Evolutionary conservation across 2,888 invertebrate species (phyloP).

Genomic region (Harpagoxenus sublaevis): DNA sequence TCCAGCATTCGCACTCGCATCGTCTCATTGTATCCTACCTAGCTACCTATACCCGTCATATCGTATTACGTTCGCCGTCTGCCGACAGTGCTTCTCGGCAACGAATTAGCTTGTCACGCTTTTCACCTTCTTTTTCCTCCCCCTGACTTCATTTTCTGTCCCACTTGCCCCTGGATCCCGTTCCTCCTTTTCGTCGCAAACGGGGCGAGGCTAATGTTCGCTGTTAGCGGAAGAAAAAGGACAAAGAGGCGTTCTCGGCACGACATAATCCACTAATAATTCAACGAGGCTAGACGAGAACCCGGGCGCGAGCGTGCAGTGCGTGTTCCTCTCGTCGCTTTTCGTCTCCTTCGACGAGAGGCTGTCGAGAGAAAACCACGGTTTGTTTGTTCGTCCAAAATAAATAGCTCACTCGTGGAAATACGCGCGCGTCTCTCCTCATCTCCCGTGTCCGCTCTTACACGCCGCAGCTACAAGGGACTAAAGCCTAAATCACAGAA

Average conservation of each 20-base stretch:
- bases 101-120: constrained; percentile 52
- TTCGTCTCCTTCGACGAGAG: constrained; percentile 34
- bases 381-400: constrained; percentile 79
- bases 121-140: constrained; percentile 17
- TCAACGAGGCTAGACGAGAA: constrained; percentile 62
- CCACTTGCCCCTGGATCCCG: not conserved
- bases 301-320: constrained; percentile 1
- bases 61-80: constrained; percentile 34
- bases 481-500: constrained; percentile 18
- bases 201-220: constrained; percentile 58
- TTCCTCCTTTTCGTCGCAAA: constrained; percentile 22
- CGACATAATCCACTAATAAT: constrained; percentile 77
- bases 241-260: constrained; percentile 59
- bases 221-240: constrained; percentile 52
- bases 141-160: not conserved
- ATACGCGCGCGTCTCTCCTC: constrained; percentile 49
- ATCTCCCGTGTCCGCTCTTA: not conserved
- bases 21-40: constrained; percentile 27
- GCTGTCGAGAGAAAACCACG: constrained; percentile 71
- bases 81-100: constrained; percentile 33
- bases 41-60: constrained; percentile 1
- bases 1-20: not conserved
- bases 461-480: not conserved
- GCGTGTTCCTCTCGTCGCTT: not conserved
- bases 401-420: constrained; percentile 74